Conservation (phyloP, 2,888 invertebrate species). For the Heteromurus nitidus region DNA sequence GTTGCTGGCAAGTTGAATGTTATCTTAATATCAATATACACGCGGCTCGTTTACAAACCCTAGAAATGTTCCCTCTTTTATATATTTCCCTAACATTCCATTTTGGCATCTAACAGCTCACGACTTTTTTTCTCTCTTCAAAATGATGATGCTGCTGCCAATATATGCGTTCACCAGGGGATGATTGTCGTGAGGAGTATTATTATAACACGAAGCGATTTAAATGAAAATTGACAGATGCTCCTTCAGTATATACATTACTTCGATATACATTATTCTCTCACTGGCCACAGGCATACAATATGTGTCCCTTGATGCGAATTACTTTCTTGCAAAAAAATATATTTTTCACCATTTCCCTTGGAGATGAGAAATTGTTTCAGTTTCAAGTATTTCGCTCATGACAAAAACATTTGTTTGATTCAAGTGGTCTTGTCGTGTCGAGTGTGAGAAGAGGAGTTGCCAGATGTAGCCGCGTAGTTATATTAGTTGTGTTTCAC, state of each 20-base stretch:
- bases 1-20: constrained; percentile 56
- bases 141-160: constrained; percentile 15
- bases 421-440: too few species aligned
- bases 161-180: not conserved
- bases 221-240: constrained; percentile 21
- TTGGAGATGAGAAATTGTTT: not conserved
- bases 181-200: not conserved
- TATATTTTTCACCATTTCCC: not conserved
- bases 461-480: too few species aligned
- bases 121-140: constrained; percentile 49
- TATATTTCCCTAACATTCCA: constrained; percentile 48
- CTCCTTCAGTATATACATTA: not conserved
- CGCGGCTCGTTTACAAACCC: constrained; percentile 49
- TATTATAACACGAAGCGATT: constrained; percentile 7
- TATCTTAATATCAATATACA: constrained; percentile 56
- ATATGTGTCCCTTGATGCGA: not conserved
- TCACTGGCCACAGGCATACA: not conserved
- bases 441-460: too few species aligned
- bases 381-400: too few species aligned
- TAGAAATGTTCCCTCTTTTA: constrained; percentile 19
- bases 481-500: too few species aligned
- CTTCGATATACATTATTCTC: not conserved
- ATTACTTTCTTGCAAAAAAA: not conserved
- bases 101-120: constrained; percentile 60
- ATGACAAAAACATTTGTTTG: too few species aligned